Percentiles rank a stretch among this genome's conserved stretches.
Evolutionary conservation across 2,113 vertebrate species (phyloP).

Genomic region (Otus sunia): DNA sequence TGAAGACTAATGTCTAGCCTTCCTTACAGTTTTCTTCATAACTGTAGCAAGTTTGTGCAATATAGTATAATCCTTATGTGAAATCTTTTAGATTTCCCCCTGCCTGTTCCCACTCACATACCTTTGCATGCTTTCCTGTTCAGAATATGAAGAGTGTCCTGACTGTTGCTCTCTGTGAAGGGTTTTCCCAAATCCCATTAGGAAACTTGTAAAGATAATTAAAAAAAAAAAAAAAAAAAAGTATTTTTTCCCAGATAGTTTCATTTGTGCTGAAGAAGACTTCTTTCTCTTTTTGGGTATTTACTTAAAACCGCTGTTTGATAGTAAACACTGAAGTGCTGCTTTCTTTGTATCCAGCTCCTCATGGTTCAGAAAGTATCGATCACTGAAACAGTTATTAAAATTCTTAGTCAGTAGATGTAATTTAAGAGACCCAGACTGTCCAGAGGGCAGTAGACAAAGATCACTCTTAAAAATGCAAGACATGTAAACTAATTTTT

Average conservation of each 20-base stretch:
- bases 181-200: neutral
- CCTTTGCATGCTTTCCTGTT: neutral
- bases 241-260: neutral
- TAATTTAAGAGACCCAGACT: conserved; percentile 18
- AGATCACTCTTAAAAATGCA: neutral
- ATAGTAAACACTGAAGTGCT: neutral
- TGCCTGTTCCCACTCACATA: fast-evolving
- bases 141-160: neutral
- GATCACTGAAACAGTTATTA: conserved; percentile 32
- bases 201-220: neutral
- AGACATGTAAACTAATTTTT: neutral
- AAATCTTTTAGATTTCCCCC: neutral
- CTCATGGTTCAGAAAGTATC: neutral
- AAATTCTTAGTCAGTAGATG: conserved; percentile 44
- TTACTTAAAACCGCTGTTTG: neutral
- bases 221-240: neutral
- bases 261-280: neutral
- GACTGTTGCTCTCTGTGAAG: neutral
- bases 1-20: neutral
- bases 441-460: neutral
- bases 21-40: neutral
- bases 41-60: neutral
- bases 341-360: neutral
- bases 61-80: neutral
- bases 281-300: neutral